Base-by-base conservation (phyloP, 1,140 invertebrate species). In the Sycophaga agraensis region DNA sequence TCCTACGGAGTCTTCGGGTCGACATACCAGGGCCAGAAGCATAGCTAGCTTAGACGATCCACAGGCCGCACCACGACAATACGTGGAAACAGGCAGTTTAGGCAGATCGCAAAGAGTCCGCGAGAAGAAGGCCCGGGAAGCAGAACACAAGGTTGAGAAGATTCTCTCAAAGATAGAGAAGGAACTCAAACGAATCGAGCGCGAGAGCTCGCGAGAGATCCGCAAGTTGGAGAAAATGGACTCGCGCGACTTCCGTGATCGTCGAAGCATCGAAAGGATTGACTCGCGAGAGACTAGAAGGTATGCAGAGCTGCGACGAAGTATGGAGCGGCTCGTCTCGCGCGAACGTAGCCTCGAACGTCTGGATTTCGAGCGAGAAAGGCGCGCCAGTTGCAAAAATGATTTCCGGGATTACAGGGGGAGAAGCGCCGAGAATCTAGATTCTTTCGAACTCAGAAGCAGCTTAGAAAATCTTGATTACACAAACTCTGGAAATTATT, bases 41-140 rank as follows among this genome's bases (percentile, higher is more conserved):
- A 78, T 80, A 17, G 72, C 73, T 0, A 80, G 75, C 49, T 54
- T 80, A 4, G 77, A 81, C 4, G 78, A 81, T 48, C 50, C 26
- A 24, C 69, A 76, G 26, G 0, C 46, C 4, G 59, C 71, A 1
- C 57, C 68, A 1, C 59, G 68, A 1, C 24, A 51, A 0, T 70
- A 69, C 19, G 68, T 75, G 0, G 76, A 80, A 48, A 80, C 79
- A 2, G 76, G 78, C 51, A 80, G 79, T 54, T 73, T 80, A 61
- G 78, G 75, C 8, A 66, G 76, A 2, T 64, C 59, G 16, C 66
- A 73, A 35, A 77, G 69, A 24, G 64, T 66, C 5, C 53, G 67
- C 7, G 75, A 78, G 2, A 73, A 71, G 8, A 71, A 54, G 5
- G 69, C 68, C 17, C 63, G 56, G 16, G 66, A 73, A n/a, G 56